phyloP scores from a whole-genome alignment of 2,797 vertebrate genomes.

The Lacerta bilineata region DNA sequence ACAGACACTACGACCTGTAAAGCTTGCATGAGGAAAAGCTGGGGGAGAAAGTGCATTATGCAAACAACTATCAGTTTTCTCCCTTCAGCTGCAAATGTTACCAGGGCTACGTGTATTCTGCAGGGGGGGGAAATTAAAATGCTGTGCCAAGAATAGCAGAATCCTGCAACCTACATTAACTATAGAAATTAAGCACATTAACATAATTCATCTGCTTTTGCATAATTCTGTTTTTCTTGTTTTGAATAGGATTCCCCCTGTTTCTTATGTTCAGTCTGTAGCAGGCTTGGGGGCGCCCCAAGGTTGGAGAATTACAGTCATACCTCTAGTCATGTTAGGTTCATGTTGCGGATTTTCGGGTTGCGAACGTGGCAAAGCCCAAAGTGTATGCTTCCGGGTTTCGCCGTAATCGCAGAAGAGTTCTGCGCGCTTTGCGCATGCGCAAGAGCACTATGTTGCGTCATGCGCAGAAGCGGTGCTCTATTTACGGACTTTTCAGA shows the following conservation, averaged over 20 bases:
- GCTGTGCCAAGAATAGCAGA: background rate
- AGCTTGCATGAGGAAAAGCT: constrained; percentile 13
- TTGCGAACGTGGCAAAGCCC: too few relatives aligned
- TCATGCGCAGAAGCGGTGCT: too few relatives aligned
- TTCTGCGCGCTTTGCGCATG: too few relatives aligned
- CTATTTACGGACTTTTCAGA: too few relatives aligned
- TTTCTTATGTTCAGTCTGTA: background rate
- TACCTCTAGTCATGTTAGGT: too few relatives aligned
- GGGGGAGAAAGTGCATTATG: background rate
- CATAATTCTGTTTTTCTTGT: background rate
- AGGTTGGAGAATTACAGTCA: too few relatives aligned
- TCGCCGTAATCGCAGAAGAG: too few relatives aligned
- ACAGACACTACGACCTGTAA: background rate
- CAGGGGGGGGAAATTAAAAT: background rate
- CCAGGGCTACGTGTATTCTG: background rate
- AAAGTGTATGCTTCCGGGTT: too few relatives aligned
- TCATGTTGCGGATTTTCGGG: too few relatives aligned
- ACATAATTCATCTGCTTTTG: background rate
- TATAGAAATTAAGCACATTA: background rate
- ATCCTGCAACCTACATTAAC: background rate
- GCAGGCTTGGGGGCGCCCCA: too few relatives aligned
- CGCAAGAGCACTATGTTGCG: too few relatives aligned
- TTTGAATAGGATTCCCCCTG: background rate
- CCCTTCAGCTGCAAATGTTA: background rate
- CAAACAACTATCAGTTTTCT: background rate